phyloP scores from a whole-genome alignment of 2,797 vertebrate genomes.

The Psittacula echo region DNA sequence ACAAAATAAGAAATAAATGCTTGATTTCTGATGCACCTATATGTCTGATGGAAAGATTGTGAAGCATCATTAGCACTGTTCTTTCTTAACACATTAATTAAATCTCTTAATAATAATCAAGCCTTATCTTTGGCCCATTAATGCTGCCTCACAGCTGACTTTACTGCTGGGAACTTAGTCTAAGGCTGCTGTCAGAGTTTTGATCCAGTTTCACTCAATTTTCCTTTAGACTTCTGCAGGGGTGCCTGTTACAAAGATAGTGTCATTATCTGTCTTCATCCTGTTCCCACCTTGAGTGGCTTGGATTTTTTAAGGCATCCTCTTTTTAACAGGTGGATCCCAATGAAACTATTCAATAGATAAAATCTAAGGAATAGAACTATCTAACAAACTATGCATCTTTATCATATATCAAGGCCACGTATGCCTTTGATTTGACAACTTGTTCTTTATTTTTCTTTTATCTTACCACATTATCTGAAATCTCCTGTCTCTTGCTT shows the following conservation, averaged over 20 bases:
- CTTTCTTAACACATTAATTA: not conserved
- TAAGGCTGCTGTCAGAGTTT: not conserved
- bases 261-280: not conserved
- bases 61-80: not conserved
- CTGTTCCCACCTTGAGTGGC: not conserved
- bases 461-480: not conserved
- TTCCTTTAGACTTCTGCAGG: not conserved
- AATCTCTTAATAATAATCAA: not conserved
- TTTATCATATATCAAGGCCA: not conserved
- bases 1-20: not conserved
- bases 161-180: not conserved
- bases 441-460: not conserved
- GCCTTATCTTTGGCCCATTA: not conserved
- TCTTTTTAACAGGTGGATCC: not conserved
- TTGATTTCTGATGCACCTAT: not conserved
- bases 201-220: not conserved
- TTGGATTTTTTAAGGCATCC: not conserved
- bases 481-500: not conserved
- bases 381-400: not conserved
- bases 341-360: not conserved
- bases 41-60: not conserved
- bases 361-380: not conserved
- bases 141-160: not conserved
- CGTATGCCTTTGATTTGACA: not conserved
- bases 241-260: not conserved